phyloP scores from a whole-genome alignment of 2,888 invertebrate species.

The Cryptus armator region DNA sequence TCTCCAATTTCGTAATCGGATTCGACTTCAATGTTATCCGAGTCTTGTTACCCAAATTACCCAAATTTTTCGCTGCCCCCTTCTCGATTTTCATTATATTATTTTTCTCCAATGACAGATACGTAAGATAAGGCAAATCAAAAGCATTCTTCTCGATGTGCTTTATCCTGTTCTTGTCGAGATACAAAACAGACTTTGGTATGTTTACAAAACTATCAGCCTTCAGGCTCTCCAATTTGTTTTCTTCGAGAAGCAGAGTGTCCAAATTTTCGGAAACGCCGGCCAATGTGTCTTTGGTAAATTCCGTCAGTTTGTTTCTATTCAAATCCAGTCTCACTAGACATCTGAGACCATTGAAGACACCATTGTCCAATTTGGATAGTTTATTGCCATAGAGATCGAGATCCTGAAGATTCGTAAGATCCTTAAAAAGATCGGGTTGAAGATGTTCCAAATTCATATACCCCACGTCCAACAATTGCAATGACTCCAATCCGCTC shows the following conservation, averaged over 20 bases:
- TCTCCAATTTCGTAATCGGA: constrained; percentile 80
- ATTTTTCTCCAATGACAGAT: constrained; percentile 61
- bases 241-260: constrained; percentile 83
- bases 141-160: constrained; percentile 39
- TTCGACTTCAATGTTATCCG: constrained; percentile 76
- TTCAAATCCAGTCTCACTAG: constrained; percentile 84
- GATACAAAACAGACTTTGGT: constrained; percentile 22
- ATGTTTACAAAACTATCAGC: constrained; percentile 81
- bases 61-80: not conserved
- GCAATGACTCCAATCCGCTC: too few relatives aligned
- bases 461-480: too few relatives aligned
- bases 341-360: constrained; percentile 82
- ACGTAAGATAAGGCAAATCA: not conserved
- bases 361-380: constrained; percentile 78
- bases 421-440: constrained; percentile 7
- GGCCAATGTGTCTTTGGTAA: constrained; percentile 81
- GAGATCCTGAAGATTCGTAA: constrained; percentile 75
- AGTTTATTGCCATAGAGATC: constrained; percentile 81
- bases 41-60: too few relatives aligned
- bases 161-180: constrained; percentile 41
- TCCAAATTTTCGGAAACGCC: constrained; percentile 80
- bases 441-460: not conserved
- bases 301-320: constrained; percentile 81
- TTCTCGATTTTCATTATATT: constrained; percentile 60
- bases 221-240: constrained; percentile 82